Base-by-base conservation (phyloP, 2,113 vertebrate species). In the Gallinago jamesoni region DNA sequence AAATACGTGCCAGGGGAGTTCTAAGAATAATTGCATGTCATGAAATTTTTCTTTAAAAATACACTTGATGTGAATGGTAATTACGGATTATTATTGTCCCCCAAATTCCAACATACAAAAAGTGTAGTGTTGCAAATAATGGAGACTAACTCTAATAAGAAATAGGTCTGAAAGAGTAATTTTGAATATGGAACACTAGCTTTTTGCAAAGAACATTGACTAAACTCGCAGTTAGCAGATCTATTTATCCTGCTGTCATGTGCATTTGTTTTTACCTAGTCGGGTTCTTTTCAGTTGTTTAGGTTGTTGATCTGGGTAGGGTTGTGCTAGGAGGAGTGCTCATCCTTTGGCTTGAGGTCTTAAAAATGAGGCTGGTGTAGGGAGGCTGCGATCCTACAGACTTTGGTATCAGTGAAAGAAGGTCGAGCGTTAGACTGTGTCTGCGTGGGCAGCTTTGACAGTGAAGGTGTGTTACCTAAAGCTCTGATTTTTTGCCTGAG, bases 361-460 rank as follows among this genome's bases (percentile, higher is more conserved):
- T 31, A 30, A 37, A 59, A 63, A 5, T 6, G 4, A 5, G 10
- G 12, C 25, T 86, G 1, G 14, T 16, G 43, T 62, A 39, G 6
- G n/a, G 37, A 63, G 14, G n/a, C 53, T 73, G 31, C 27, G 43
- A 15, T 37, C 12, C 47, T 53, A 1, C 16, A 41, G 5, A 11
- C 75, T 74, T 91, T 67, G 28, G 33, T 47, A 28, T 66, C 15
- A 0, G 10, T 35, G 27, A 72, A 77, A 67, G 57, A 72, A 39
- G 52, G 28, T 25, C 10, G 8, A 7, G 4, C 0, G 0, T 45
- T 68, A 53, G 68, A 28, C n/a, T 25, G 2, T 7, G 0, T 30
- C n/a, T 64, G 14, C 2, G 2, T 53, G 25, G 18, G 13, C 13
- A 41, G 39, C 12, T 59, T 75, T 87, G 67, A 48, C 5, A 31